Percentiles rank a stretch among this genome's conserved stretches.
Conservation (phyloP, 1,140 invertebrate genomes). For the Hormaphis cornu region DNA sequence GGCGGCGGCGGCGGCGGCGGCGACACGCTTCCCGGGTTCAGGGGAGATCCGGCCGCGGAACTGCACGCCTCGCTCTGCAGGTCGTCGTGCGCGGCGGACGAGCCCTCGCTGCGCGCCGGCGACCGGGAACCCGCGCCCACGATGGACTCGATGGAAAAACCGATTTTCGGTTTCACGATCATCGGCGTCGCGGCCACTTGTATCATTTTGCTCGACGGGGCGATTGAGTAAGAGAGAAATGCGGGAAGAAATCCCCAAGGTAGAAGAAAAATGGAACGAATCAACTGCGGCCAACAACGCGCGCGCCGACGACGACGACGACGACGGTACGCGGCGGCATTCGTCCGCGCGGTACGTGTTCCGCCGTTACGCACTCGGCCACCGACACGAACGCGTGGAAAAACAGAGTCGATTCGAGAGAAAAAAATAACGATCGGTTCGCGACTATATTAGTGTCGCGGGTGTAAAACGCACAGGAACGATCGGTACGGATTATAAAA, state of each 20-base stretch:
- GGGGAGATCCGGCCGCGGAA: constrained; percentile 42
- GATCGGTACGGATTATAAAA: too few species aligned
- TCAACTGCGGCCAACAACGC: not conserved
- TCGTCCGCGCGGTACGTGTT: not conserved
- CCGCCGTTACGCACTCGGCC: too few species aligned
- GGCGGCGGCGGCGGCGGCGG: constrained; percentile 38
- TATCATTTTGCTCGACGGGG: too few species aligned
- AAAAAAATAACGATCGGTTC: too few species aligned
- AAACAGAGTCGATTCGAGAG: too few species aligned
- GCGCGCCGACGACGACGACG: not conserved
- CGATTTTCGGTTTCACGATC: constrained; percentile 81
- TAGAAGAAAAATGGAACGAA: too few species aligned
- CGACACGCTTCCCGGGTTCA: constrained; percentile 38
- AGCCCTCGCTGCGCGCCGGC: constrained; percentile 40
- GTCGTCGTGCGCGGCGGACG: constrained; percentile 36
- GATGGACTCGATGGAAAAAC: constrained; percentile 89
- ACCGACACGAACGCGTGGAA: too few species aligned
- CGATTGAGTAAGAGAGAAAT: too few species aligned
- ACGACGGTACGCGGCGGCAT: not conserved
- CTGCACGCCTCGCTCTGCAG: constrained; percentile 45
- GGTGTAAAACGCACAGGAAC: too few species aligned
- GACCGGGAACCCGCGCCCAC: constrained; percentile 54
- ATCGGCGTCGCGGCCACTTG: constrained; percentile 57
- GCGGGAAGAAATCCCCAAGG: too few species aligned
- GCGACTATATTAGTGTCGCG: too few species aligned